A percentile compares a stretch with the other conserved stretches of the same genome.
These are phyloP conservation scores for Ptychadena robeensis DNA, from an alignment of 2,797 vertebrate genomes.

Conservation along the genomic window DNA sequence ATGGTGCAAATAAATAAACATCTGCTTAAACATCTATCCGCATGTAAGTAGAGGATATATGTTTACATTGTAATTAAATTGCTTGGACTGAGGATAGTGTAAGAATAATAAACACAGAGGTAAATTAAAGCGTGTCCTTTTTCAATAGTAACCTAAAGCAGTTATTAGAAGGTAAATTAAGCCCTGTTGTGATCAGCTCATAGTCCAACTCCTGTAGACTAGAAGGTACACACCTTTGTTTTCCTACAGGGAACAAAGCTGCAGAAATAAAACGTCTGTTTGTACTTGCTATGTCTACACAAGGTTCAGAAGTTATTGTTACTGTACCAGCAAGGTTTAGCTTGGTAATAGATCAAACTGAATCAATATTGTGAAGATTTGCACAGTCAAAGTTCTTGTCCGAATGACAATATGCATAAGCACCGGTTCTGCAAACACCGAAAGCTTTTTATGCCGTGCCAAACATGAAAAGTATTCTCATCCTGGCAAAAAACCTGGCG, in stretches of 20 bases:
- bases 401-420: conserved; percentile 37
- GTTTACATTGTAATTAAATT: background rate
- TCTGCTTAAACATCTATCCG: background rate
- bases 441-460: conserved; percentile 50
- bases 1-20: background rate
- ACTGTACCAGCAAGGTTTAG: conserved; percentile 20
- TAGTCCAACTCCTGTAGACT: background rate
- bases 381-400: conserved; percentile 33
- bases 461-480: conserved; percentile 6
- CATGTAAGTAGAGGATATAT: background rate
- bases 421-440: conserved; percentile 34
- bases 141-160: background rate
- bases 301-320: conserved; percentile 28
- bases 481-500: conserved; percentile 34
- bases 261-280: conserved; percentile 23
- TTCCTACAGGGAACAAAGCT: conserved; percentile 31
- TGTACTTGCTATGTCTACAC: conserved; percentile 23
- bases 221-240: conserved; percentile 28
- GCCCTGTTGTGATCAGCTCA: background rate
- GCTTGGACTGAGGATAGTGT: background rate
- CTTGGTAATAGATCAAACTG: conserved; percentile 31
- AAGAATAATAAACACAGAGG: background rate
- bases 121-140: background rate
- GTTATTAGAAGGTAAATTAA: background rate
- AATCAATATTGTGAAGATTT: conserved; percentile 41